phyloP scores from a whole-genome alignment of 2,797 vertebrate genomes.

The Cyclopterus lumpus region DNA sequence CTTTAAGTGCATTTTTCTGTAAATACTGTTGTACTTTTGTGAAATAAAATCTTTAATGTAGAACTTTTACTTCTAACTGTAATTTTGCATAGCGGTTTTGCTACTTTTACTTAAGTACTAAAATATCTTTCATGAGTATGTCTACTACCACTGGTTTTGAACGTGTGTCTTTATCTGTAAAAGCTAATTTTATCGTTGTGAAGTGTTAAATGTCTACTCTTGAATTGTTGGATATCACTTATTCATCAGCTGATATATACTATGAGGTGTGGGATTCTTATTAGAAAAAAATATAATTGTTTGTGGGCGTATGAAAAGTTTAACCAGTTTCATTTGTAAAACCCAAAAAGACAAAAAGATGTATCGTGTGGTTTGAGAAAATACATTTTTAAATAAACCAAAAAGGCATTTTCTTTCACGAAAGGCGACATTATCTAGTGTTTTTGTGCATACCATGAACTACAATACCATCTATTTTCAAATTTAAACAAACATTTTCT shows the following conservation, averaged over 20 bases:
- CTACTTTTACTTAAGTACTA: background rate
- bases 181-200: background rate
- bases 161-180: background rate
- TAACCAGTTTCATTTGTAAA: constrained; percentile 5
- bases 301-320: background rate
- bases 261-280: background rate
- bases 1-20: no score
- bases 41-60: no score
- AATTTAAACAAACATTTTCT: background rate
- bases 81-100: background rate
- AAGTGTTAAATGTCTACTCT: background rate
- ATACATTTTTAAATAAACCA: background rate
- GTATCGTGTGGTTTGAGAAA: background rate
- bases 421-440: background rate
- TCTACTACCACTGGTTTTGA: background rate
- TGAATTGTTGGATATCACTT: background rate
- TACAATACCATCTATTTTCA: background rate
- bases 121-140: background rate
- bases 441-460: background rate
- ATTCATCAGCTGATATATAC: background rate
- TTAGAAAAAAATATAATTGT: background rate
- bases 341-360: background rate
- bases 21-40: background rate
- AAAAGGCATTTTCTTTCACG: background rate
- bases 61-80: background rate